Evolutionary conservation across 2,797 vertebrate genomes (phyloP).

Genomic region (Erethizon dorsatum): DNA sequence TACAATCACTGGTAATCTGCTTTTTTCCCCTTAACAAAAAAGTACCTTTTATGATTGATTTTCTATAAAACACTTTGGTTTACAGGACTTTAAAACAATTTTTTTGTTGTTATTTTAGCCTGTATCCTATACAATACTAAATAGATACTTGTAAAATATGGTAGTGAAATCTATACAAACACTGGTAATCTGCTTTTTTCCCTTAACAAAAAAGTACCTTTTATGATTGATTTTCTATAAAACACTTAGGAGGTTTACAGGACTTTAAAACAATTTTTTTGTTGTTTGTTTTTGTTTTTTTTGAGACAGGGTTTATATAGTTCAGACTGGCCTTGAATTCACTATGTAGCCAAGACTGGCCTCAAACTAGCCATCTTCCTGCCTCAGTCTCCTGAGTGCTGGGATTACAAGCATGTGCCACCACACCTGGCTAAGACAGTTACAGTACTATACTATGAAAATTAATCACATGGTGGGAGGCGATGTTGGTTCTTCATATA

Average conservation of each 20-base stretch:
- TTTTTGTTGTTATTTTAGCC: constrained; percentile 29
- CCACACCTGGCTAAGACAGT: neutral
- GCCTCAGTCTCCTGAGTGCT: neutral
- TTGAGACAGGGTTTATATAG: neutral
- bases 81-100: constrained; percentile 15
- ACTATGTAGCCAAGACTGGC: neutral
- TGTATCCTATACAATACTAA: neutral
- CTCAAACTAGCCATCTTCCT: neutral
- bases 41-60: constrained; percentile 41
- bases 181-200: neutral
- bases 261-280: constrained; percentile 13
- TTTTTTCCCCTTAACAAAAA: constrained; percentile 10
- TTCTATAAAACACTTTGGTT: constrained; percentile 30
- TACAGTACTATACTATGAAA: constrained; percentile 31
- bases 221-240: constrained; percentile 36
- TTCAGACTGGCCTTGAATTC: neutral
- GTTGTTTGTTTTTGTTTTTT: neutral
- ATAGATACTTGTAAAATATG: constrained; percentile 36
- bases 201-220: constrained; percentile 25
- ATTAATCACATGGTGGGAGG: neutral
- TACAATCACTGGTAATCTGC: neutral
- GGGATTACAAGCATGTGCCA: neutral
- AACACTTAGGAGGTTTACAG: constrained; percentile 11
- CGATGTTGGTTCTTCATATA: neutral
- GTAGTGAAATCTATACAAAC: constrained; percentile 22